Evolutionary conservation across 2,888 invertebrate species (phyloP).

Genomic region (Hipparchia semele): DNA sequence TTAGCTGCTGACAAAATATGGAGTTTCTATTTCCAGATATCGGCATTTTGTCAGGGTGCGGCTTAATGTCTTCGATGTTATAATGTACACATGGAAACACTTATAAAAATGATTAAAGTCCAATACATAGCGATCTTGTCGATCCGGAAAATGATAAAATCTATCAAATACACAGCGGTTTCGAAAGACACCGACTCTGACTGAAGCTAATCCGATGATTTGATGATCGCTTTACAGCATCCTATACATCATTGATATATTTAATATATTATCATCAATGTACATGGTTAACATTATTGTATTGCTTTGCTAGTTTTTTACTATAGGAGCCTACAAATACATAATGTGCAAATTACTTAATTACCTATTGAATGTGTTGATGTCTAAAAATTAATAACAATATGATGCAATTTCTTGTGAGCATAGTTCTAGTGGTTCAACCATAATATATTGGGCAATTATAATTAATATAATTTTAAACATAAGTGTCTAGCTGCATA

Average conservation of each 20-base stretch:
- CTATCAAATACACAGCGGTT: slow-evolving; percentile 17
- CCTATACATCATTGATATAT: neutral
- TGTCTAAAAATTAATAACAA: neutral
- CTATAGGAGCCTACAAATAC: neutral
- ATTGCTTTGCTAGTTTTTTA: neutral
- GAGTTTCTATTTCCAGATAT: slow-evolving; percentile 83
- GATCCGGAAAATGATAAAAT: slow-evolving; percentile 25
- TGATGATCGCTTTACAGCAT: slow-evolving; percentile 5
- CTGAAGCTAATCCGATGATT: slow-evolving; percentile 8
- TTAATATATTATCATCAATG: neutral
- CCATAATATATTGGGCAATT: neutral
- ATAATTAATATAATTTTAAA: neutral
- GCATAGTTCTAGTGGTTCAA: neutral
- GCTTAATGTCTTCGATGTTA: slow-evolving; percentile 60
- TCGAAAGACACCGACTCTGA: slow-evolving; percentile 14
- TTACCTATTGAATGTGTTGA: neutral
- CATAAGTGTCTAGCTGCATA: neutral
- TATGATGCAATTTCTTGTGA: neutral
- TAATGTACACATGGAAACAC: slow-evolving; percentile 41
- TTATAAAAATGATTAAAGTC: slow-evolving; percentile 4
- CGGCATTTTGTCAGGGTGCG: slow-evolving; percentile 79
- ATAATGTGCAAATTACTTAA: neutral
- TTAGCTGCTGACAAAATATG: slow-evolving; percentile 77
- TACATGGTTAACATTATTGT: neutral
- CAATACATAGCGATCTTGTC: slow-evolving; percentile 11